Evolutionary conservation across 2,888 invertebrate genomes (phyloP), one percentile per base, ranked within the genome.

Genomic region (Osedax fenrisi): DNA sequence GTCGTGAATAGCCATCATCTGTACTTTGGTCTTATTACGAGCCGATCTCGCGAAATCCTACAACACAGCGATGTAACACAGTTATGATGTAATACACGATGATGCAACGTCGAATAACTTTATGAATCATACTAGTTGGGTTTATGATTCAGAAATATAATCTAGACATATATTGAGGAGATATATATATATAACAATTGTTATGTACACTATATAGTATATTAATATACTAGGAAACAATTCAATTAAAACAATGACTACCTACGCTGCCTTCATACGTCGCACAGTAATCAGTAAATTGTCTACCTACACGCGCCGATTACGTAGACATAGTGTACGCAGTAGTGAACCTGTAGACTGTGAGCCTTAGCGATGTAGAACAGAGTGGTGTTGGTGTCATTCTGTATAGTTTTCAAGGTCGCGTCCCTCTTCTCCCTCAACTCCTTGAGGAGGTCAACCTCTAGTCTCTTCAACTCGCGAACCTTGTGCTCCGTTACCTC

Each of bases 1-100:
- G 21, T 77, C 78, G 67, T 78, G 78, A 1, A 77, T 66, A 13
- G 78, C 78, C 73, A 78, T 75, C 62, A 77, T 26, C 23, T 75
- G 75, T 2, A 78, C 27, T 21, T 76, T 72, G 25, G 74, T 75
- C 22, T 70, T 64, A 5, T 64, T 72, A 23, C 26, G 22, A 10
- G 76, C 72, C 3, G 73, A 73, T 2, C 61, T 27, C 2, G 78
- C 78, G 27, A 76, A 76, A 22, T 76, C 74, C 41, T 76, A 76
- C 64, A 78, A 68, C 25, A 2, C 21, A 10, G 17, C 1, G 3
- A 68, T 26, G 26, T 68, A 17, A 25, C 1, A 17, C n/a, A n/a
- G n/a, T n/a, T n/a, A n/a, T n/a, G n/a, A n/a, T n/a, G n/a, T n/a
- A n/a, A n/a, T n/a, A n/a, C n/a, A n/a, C n/a, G n/a, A n/a, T n/a